Evolutionary conservation across 2,888 invertebrate species (phyloP).

Genomic region (Perdita meconis): DNA sequence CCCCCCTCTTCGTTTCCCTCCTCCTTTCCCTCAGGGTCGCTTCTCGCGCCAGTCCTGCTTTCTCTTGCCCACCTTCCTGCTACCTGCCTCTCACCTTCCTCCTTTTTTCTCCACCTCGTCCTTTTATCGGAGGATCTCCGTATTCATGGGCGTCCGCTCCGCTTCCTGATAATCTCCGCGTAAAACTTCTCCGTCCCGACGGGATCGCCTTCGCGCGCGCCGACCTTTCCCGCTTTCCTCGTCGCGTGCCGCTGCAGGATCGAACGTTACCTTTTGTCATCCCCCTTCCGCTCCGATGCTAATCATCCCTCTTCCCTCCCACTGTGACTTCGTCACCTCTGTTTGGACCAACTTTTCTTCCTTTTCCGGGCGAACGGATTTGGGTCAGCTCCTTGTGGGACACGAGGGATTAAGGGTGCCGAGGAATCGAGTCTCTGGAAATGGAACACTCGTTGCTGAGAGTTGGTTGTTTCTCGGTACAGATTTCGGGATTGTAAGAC

Average conservation of each 20-base stretch:
- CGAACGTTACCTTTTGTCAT: constrained; percentile 44
- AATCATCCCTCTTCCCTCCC: constrained; percentile 40
- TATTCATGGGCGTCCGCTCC: constrained; percentile 77
- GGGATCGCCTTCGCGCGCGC: constrained; percentile 70
- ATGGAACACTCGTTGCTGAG: too few species aligned
- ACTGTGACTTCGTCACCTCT: constrained; percentile 30
- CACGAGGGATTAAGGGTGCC: too few species aligned
- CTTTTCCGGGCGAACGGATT: not conserved
- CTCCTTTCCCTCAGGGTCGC: constrained; percentile 44
- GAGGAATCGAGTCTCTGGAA: too few species aligned
- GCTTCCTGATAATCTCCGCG: constrained; percentile 79
- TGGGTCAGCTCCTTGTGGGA: too few species aligned
- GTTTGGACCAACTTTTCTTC: not conserved
- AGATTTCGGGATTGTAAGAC: too few species aligned
- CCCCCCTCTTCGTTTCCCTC: constrained; percentile 38
- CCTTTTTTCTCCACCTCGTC: constrained; percentile 41
- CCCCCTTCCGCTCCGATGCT: constrained; percentile 34
- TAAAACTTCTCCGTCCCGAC: constrained; percentile 75
- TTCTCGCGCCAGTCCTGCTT: constrained; percentile 45
- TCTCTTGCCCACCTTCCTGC: constrained; percentile 46
- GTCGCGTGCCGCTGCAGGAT: constrained; percentile 49
- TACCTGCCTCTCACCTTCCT: constrained; percentile 45
- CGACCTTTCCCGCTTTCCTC: constrained; percentile 61
- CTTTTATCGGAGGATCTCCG: constrained; percentile 73
- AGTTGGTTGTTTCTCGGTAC: too few species aligned